Evolutionary conservation across 2,113 vertebrate species (phyloP), one percentile per base, ranked within the genome.

Genomic region (Spea bombifrons): DNA sequence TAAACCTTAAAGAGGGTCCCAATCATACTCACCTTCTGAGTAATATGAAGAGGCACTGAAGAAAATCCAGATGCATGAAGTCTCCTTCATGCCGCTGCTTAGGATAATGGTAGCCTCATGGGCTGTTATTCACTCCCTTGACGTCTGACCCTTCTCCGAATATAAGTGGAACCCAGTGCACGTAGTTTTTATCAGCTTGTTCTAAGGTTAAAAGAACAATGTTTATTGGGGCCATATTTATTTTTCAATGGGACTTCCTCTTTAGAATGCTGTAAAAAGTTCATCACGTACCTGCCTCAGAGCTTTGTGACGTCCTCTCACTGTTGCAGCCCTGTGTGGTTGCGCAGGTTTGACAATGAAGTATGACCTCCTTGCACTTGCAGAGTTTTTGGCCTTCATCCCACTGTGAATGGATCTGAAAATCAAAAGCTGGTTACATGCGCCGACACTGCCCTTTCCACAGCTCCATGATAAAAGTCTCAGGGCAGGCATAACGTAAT

Each of bases 261-360:
- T 7, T 6, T 1, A 52, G 9, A 7, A 52, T 52, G 9, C 50
- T 7, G 50, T 10, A 52, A 52, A 6, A 52, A 52, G 2, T 30
- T 30, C 30, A 30, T 2, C 5, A 68, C 66, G 5, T 78, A 78
- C 76, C 76, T 72, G 69, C 64, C 61, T 78, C 70, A 13, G 69
- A 46, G n/a, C 43, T 78, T 43, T 66, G 59, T 57, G 69, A 46
- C 0, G 76, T 52, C 7, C 5, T 49, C 44, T 78, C 57, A 5
- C 17, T 55, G 55, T 9, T n/a, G 43, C 76, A 78, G 6, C 47
- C 76, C 8, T 53, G 59, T 55, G 45, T 72, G 13, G 15, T 52
- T 8, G 69, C 65, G 15, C 76, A 78, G 9, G 76, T 53, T 7
- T 7, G 59, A 45, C 76, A 78, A 5, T 73, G 49, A 66, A 78